phyloP scores from a whole-genome alignment of 2,888 invertebrate genomes.

The Ptychoptera contaminata region DNA sequence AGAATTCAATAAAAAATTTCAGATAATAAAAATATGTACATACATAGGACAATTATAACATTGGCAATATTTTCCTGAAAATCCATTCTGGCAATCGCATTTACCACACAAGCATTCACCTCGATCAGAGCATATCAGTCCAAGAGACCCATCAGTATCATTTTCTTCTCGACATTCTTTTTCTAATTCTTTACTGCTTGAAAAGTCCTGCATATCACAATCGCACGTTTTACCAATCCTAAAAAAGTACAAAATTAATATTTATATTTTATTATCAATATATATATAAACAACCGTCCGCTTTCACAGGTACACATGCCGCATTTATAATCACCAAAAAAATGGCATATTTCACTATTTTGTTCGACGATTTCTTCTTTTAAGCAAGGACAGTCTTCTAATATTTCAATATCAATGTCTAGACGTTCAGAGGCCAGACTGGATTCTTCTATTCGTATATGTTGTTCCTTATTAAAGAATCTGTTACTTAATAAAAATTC shows the following conservation, averaged over 20 bases:
- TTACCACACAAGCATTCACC: slow-evolving; percentile 66
- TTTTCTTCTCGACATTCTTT: slow-evolving; percentile 27
- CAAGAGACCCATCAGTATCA: slow-evolving; percentile 14
- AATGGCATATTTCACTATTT: slow-evolving; percentile 29
- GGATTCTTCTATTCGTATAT: slow-evolving; percentile 55
- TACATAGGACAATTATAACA: slow-evolving; percentile 40
- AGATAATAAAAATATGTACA: not conserved
- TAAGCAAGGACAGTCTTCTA: slow-evolving; percentile 55
- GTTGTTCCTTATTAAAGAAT: slow-evolving; percentile 27
- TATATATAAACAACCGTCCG: slow-evolving; percentile 36
- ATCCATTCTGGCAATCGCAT: slow-evolving; percentile 51
- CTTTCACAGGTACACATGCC: slow-evolving; percentile 47
- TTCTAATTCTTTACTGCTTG: slow-evolving; percentile 19
- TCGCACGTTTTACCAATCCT: slow-evolving; percentile 23
- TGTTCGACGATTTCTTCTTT: slow-evolving; percentile 20
- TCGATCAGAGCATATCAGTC: slow-evolving; percentile 45
- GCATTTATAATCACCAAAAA: slow-evolving; percentile 41
- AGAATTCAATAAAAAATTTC: not conserved
- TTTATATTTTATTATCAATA: not conserved
- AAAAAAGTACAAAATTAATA: not conserved
- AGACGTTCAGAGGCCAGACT: slow-evolving; percentile 56
- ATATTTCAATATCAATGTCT: slow-evolving; percentile 52
- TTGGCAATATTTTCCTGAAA: slow-evolving; percentile 44
- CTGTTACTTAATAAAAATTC: slow-evolving; percentile 10
- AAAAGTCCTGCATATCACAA: slow-evolving; percentile 20